A percentile compares a stretch with the other conserved stretches of the same genome.
Conservation (phyloP, 2,888 invertebrate genomes). For the Urechis unicinctus region DNA sequence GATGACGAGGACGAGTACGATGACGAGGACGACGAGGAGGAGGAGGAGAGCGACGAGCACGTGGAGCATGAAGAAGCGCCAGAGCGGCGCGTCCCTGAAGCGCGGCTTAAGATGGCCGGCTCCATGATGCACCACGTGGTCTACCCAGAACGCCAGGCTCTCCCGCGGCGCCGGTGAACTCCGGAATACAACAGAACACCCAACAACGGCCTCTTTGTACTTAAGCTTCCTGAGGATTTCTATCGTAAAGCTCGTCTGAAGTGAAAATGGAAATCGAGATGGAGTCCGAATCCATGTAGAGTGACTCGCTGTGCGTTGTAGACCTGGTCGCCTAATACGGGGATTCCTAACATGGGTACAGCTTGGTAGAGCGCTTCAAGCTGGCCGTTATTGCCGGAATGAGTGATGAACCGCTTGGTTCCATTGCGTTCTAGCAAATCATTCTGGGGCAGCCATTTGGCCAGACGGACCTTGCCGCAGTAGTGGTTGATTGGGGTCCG, state of each 20-base stretch:
- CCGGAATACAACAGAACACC: background rate
- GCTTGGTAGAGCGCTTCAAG: slow-evolving; percentile 6
- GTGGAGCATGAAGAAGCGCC: too few relatives aligned
- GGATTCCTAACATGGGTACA: slow-evolving; percentile 6
- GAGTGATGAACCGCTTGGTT: slow-evolving; percentile 5
- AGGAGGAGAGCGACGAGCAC: too few relatives aligned
- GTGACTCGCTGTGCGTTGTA: slow-evolving; percentile 1
- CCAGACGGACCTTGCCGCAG: slow-evolving; percentile 3
- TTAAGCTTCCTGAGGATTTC: background rate
- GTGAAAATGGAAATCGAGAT: background rate
- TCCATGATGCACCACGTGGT: too few relatives aligned
- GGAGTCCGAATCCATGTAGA: background rate
- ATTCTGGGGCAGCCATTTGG: slow-evolving; percentile 9
- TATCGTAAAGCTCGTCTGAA: background rate
- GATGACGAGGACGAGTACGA: too few relatives aligned
- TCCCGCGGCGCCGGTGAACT: background rate
- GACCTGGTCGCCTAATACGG: slow-evolving; percentile 4
- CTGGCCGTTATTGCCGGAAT: slow-evolving; percentile 7
- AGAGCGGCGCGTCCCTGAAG: too few relatives aligned
- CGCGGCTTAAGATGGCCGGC: too few relatives aligned
- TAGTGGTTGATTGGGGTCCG: background rate
- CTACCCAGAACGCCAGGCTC: too few relatives aligned
- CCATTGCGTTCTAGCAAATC: slow-evolving; percentile 7
- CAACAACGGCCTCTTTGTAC: background rate
- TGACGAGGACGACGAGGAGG: too few relatives aligned